Percentiles rank a stretch among this genome's conserved stretches.
Evolutionary conservation across 2,888 invertebrate genomes (phyloP).

Genomic region (Congeria kusceri): DNA sequence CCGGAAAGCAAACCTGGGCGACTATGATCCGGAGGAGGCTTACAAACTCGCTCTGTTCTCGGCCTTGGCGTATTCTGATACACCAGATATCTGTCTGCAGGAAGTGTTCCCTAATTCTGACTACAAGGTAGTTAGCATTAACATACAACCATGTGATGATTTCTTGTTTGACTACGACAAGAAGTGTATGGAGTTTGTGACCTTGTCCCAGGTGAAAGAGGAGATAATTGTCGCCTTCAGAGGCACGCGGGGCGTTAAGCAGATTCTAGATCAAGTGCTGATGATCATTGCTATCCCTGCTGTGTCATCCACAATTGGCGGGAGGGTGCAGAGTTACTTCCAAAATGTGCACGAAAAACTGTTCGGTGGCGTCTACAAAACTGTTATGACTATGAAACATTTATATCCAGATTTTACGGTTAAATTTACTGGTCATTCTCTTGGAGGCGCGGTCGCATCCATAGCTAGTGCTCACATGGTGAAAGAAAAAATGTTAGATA

Average conservation of each 20-base stretch:
- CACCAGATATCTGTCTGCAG: slow-evolving; percentile 31
- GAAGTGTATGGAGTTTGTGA: slow-evolving; percentile 38
- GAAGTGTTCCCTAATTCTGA: slow-evolving; percentile 39
- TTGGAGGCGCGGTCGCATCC: slow-evolving; percentile 59
- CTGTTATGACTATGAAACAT: slow-evolving; percentile 16
- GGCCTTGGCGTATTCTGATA: slow-evolving; percentile 49
- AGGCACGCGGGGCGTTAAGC: slow-evolving; percentile 43
- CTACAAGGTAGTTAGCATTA: slow-evolving; percentile 15
- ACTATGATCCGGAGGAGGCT: slow-evolving; percentile 45
- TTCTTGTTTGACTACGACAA: slow-evolving; percentile 52
- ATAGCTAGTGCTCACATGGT: slow-evolving; percentile 47
- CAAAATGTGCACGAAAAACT: slow-evolving; percentile 38
- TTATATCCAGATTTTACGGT: slow-evolving; percentile 44
- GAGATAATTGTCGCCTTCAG: slow-evolving; percentile 55
- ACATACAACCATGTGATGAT: slow-evolving; percentile 41
- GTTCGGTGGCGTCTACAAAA: slow-evolving; percentile 22
- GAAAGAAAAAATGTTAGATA: slow-evolving; percentile 35
- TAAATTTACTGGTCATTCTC: slow-evolving; percentile 55
- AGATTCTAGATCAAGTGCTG: slow-evolving; percentile 48
- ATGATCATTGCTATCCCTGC: slow-evolving; percentile 19
- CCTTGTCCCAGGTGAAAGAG: slow-evolving; percentile 32
- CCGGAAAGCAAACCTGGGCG: background rate
- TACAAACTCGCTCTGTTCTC: slow-evolving; percentile 48
- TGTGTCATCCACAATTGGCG: slow-evolving; percentile 33
- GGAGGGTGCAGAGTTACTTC: slow-evolving; percentile 54